Percentiles rank a stretch among this genome's conserved stretches.
Conservation (phyloP, 2,113 vertebrate genomes). For the Gymnobelideus leadbeateri region DNA sequence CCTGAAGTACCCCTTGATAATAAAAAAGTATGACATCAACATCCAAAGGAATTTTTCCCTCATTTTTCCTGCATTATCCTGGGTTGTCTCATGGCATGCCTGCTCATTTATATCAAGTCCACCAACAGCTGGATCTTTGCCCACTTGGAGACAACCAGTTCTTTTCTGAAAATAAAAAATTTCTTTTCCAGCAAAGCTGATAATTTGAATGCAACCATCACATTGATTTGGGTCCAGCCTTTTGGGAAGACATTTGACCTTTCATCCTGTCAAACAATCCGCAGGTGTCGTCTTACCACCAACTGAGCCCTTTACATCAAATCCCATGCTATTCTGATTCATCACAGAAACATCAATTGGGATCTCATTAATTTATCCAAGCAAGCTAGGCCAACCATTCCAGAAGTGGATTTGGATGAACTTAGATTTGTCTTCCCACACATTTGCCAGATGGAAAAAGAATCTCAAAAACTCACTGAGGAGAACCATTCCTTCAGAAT, state of each 20-base stretch:
- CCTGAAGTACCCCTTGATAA: neutral
- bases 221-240: conserved; percentile 97
- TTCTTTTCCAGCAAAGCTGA: conserved; percentile 92
- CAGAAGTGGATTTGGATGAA: conserved; percentile 99
- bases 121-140: conserved; percentile 94
- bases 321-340: conserved; percentile 95
- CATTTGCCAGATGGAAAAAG: too few species aligned
- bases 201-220: conserved; percentile 91
- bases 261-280: conserved; percentile 91
- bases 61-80: conserved; percentile 94
- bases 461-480: too few species aligned
- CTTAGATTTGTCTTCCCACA: conserved; percentile 96
- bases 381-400: conserved; percentile 89
- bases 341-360: conserved; percentile 94
- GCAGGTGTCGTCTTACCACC: conserved; percentile 93
- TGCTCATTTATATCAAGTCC: conserved; percentile 97
- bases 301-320: conserved; percentile 93
- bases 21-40: conserved; percentile 95
- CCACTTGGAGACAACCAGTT: conserved; percentile 92
- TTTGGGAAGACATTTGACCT: conserved; percentile 95
- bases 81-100: conserved; percentile 95
- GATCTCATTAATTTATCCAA: conserved; percentile 95
- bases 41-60: conserved; percentile 96
- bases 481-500: too few species aligned
- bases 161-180: conserved; percentile 92